phyloP scores from a whole-genome alignment of 2,113 vertebrate genomes.

The Craseonycteris thonglongyai region DNA sequence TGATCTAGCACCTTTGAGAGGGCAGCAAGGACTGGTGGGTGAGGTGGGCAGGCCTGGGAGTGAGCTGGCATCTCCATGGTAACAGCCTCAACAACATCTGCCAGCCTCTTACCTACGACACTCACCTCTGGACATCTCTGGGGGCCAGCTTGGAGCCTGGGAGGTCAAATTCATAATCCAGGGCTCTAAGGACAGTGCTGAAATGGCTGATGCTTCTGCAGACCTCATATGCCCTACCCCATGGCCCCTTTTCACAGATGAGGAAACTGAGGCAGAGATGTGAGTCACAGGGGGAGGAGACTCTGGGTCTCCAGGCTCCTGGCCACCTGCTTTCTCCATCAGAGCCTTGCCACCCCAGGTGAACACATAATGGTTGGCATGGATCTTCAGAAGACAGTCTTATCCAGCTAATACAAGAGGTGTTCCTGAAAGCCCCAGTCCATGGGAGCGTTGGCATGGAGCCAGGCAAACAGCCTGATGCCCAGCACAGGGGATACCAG shows the following conservation, averaged over 20 bases:
- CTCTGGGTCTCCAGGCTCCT: neutral
- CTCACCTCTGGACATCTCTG: neutral
- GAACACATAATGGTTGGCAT: accelerated
- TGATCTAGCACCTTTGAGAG: neutral
- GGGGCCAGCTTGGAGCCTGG: neutral
- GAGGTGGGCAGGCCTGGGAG: neutral
- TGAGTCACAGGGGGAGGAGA: neutral
- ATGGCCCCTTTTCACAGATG: neutral
- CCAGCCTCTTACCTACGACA: neutral
- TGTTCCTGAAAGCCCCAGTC: neutral
- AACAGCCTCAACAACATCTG: neutral
- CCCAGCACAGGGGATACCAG: neutral
- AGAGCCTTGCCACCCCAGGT: neutral
- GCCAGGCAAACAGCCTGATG: accelerated
- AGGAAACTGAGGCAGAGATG: neutral
- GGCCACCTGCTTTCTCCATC: accelerated
- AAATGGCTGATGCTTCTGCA: accelerated
- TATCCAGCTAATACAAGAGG: accelerated
- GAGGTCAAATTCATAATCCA: neutral
- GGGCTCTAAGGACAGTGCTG: neutral
- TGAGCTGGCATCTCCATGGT: neutral
- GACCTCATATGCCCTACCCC: accelerated
- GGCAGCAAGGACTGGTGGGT: neutral
- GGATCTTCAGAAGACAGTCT: accelerated
- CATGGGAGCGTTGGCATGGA: accelerated